These are phyloP conservation scores for Parnassius apollo DNA, from an alignment of 2,888 invertebrate genomes.

Conservation along the genomic window DNA sequence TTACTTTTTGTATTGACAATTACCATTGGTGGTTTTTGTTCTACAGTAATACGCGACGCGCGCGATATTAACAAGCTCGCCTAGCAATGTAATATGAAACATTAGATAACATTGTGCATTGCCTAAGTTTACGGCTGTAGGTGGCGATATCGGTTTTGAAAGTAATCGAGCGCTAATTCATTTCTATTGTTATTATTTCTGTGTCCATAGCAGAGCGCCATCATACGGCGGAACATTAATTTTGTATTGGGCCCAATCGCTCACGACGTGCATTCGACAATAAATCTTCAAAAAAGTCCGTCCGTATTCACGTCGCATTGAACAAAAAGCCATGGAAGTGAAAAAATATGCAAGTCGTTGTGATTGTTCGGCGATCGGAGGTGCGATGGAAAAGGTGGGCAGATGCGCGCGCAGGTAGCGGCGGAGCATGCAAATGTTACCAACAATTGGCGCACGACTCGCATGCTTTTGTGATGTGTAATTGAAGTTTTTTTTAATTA, in stretches of 20 bases:
- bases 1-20: too few species aligned
- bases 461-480: neutral
- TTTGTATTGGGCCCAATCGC: slow-evolving; percentile 30
- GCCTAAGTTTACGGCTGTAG: too few species aligned
- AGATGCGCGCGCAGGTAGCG: slow-evolving; percentile 56
- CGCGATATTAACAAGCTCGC: too few species aligned
- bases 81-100: too few species aligned
- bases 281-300: slow-evolving; percentile 43
- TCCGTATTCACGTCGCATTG: slow-evolving; percentile 45
- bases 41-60: too few species aligned
- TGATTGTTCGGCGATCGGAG: slow-evolving; percentile 45
- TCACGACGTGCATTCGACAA: neutral
- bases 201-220: neutral
- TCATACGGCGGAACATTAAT: neutral
- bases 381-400: slow-evolving; percentile 35
- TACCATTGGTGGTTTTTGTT: too few species aligned
- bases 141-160: too few species aligned
- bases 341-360: slow-evolving; percentile 50
- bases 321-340: slow-evolving; percentile 53
- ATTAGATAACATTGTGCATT: too few species aligned
- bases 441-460: neutral
- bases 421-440: slow-evolving; percentile 9
- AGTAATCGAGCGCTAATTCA: too few species aligned
- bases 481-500: too few species aligned
- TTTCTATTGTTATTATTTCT: neutral